Evolutionary conservation across 1,140 invertebrate genomes (phyloP), one percentile per base, ranked within the genome.

Genomic region (Linepithema humile): DNA sequence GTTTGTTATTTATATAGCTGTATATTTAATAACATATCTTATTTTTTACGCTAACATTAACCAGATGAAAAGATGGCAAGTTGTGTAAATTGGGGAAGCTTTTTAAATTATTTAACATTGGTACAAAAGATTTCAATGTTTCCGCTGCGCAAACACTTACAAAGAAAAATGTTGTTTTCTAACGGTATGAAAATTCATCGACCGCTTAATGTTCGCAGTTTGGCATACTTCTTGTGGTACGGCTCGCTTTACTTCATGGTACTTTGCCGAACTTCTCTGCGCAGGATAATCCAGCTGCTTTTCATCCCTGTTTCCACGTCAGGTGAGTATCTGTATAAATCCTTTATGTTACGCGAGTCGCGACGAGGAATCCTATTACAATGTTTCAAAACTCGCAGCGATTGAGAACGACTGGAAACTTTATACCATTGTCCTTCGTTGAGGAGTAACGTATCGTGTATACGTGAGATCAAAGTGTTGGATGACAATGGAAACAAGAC

Each of bases 241-340:
- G 97, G 67, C 94, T 97, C 59, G 96, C 96, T 48, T 93, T 98
- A 82, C 95, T 97, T 69, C 96, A 97, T 91, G 97, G 97, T 69
- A 95, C 96, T 20, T 93, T 98, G 82, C 97, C 97, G 17, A 96
- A 96, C 85, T 98, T 98, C 93, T 97, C 97, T 38, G 96, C 96
- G 60, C 97, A 97, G 91, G 97, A 98, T 94, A 98, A 98, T 94
- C 97, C 97, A 10, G 96, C 97, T 45, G 97, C 98, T 45, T 98
- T 97, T 93, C 96, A 97, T 93, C 95, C 96, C 70, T 96, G 95
- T 82, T 95, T 96, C 85, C 94, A 96, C 90, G 96, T 97, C 88
- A 96, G 97, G 97, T 97, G 94, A 96, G 95, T 95, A 89, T 75
- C 74, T 50, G 10, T 57, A 55, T 86, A 88, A 87, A 74, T 84